Conservation (phyloP, 2,797 vertebrate genomes). For the Cyprinodon diabolis region DNA sequence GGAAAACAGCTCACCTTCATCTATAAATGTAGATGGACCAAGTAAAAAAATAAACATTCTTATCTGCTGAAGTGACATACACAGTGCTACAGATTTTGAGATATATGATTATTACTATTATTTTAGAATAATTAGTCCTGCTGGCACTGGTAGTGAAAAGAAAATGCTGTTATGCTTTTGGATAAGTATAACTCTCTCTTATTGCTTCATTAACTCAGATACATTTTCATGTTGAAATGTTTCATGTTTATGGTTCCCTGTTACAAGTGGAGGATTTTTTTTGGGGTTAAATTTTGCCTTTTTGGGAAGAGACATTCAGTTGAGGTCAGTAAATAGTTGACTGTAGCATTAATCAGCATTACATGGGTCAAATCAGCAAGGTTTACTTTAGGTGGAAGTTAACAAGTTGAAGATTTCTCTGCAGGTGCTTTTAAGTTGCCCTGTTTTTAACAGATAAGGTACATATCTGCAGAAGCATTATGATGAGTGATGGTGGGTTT, state of each 20-base stretch:
- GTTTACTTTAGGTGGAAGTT: neutral
- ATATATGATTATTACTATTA: neutral
- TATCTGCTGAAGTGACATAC: neutral
- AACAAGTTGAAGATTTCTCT: neutral
- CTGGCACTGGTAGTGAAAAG: neutral
- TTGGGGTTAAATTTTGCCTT: neutral
- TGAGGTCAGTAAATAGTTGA: neutral
- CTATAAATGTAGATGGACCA: neutral
- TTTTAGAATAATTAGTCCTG: neutral
- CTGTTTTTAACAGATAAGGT: neutral
- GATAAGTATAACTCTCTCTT: neutral
- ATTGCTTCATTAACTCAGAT: neutral
- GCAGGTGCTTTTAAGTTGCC: neutral
- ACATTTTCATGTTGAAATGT: neutral
- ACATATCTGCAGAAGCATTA: neutral
- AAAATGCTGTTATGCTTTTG: neutral
- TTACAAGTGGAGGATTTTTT: neutral
- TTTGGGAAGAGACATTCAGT: neutral
- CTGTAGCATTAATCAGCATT: neutral
- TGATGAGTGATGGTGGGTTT: neutral
- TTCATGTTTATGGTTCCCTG: neutral
- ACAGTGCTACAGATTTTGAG: neutral
- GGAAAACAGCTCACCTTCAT: constrained; percentile 11
- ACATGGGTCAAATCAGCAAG: neutral
- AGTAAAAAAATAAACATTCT: neutral